These are phyloP conservation scores for Alectura lathami DNA, from an alignment of 2,113 vertebrate genomes.

Conservation along the genomic window DNA sequence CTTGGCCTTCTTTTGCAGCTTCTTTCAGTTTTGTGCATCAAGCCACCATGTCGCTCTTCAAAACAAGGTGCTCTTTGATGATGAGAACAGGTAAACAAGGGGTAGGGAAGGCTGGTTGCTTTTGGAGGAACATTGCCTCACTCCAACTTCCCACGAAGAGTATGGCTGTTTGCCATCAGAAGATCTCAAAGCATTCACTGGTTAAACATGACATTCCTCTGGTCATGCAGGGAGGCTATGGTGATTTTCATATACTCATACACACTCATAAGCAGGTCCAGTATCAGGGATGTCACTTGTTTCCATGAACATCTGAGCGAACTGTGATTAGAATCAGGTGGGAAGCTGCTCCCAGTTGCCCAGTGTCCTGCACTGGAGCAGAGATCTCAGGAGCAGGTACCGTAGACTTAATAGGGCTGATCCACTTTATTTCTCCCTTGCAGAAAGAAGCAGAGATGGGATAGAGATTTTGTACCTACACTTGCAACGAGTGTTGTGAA, in stretches of 20 bases:
- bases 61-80: neutral
- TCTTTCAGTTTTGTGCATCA: neutral
- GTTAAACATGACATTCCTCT: neutral
- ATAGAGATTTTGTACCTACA: neutral
- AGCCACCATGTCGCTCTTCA: neutral
- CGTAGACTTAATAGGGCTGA: neutral
- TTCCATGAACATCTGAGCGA: neutral
- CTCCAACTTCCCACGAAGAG: neutral
- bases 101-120: neutral
- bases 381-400: neutral
- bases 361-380: neutral
- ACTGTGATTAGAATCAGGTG: neutral
- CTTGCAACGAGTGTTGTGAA: neutral
- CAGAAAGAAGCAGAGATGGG: neutral
- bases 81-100: neutral
- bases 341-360: neutral
- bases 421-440: neutral
- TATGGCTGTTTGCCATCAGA: neutral
- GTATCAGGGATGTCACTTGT: neutral
- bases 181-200: neutral
- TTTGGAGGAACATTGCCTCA: neutral
- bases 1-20: neutral
- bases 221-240: neutral
- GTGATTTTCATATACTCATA: accelerated
- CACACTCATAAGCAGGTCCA: neutral